Evolutionary conservation across 2,888 invertebrate genomes (phyloP), one percentile per base, ranked within the genome.

Genomic region (Dolichomitus sp.): DNA sequence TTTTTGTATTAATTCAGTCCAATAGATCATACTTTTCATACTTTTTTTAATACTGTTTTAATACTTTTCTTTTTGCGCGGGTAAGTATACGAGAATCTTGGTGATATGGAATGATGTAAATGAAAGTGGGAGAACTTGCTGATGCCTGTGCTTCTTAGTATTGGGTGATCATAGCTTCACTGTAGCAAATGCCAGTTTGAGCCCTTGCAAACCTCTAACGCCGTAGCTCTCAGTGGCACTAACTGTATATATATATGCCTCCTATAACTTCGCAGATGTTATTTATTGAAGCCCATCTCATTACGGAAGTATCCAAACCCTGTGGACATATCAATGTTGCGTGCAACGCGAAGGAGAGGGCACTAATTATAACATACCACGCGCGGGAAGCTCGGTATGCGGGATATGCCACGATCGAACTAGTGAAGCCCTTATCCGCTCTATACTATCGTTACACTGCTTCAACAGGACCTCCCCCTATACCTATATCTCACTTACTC

Each of bases 331-430:
- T 87, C 85, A 80, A 88, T 88, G 87, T 86, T 87, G 86, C 87
- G 84, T 87, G 88, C 87, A 83, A 83, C 84, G 84, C 85, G 80
- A 79, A 84, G 84, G 5, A 59, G n/a, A 66, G 63, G 83, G 80
- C 84, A 85, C 90, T 91, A 91, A 91, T 91, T 90, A 89, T 89
- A 89, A 91, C 91, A 89, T 91, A 90, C 89, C 89, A 86, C 50
- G 86, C 73, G 54, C 40, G 86, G 89, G 84, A 85, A 87, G 86
- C 85, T 54, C 33, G 89, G 86, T 86, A 89, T 89, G 88, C 85
- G 79, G 66, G 61, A 54, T 73, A 77, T 81, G 83, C 81, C 84
- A 89, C 89, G 88, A 84, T 79, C 68, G 59, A 48, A 57, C 19
- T 42, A 17, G 27, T 70, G 6, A 19, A 63, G 23, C 54, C 69